Base-by-base conservation (phyloP, 2,888 invertebrate genomes). In the Cylloceria caligata region DNA sequence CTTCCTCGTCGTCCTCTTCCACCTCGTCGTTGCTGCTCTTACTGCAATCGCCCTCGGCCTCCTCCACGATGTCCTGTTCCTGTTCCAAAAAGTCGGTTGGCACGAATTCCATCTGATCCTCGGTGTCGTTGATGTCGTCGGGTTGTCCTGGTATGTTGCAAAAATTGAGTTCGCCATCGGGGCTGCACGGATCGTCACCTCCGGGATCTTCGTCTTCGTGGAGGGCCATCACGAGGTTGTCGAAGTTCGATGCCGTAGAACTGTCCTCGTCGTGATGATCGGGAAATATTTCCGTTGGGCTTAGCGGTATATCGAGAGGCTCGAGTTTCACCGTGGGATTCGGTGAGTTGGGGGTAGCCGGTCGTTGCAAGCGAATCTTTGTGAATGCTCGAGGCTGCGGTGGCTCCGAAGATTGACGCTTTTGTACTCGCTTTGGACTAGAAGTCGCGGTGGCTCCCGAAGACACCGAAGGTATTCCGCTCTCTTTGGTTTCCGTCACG, bases 81-180 rank as follows among this genome's bases (percentile, higher is more conserved):
- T 92, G 92, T 16, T 92, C 92, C 52, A 92, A 87, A 86, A 92
- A 92, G 76, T 92, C 92, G n/a, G 92, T 92, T 5, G 92, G 92
- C 64, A 92, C 92, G 68, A 92, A 92, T 88, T 92, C 92, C 91
- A 92, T 91, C 30, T 90, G 91, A 62, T 92, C 92, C 57, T 92
- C 92, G 39, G 81, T 86, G 68, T 91, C 91, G 57, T 91, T 91
- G 19, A 81, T 86, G 68, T 90, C 90, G 65, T 90, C 89, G 21
- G 88, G 83, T 76, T 90, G 88, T 4, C 84, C 88, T 19, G 89
- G 83, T 52, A 90, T 76, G 27, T 88, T 89, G 64, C 88, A 87
- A 57, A 89, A 91, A 78, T 88, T 87, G 16, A 91, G 85, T 27
- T 90, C 89, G 21, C 87, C 85, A 57, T 89, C 89, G n/a, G 76